These are phyloP conservation scores for Eristalis tenax DNA, from an alignment of 2,888 invertebrate species.

Conservation along the genomic window DNA sequence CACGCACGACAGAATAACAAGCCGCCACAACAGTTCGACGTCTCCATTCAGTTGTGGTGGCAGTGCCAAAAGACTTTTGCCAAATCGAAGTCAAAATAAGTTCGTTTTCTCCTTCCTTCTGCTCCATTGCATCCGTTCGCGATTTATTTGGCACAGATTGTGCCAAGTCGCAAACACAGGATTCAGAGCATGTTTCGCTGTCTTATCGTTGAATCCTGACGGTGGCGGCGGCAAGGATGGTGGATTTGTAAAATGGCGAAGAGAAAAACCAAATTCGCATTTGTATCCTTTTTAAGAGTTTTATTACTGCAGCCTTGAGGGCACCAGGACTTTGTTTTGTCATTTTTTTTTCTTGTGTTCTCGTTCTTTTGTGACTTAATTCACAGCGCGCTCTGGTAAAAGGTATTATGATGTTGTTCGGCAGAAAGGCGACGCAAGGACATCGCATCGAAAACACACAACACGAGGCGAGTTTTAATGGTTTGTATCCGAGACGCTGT, in stretches of 20 bases:
- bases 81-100: not conserved
- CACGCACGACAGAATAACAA: not conserved
- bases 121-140: not conserved
- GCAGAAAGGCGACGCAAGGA: not conserved
- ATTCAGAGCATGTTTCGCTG: not conserved
- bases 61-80: not conserved
- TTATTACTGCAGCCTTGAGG: conserved; percentile 37
- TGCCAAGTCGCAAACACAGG: not conserved
- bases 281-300: conserved; percentile 33
- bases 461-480: not conserved
- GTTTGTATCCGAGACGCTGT: not conserved
- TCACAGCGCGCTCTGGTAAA: not conserved
- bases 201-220: not conserved
- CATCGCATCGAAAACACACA: not conserved
- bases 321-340: conserved; percentile 2
- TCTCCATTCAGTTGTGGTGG: not conserved
- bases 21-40: not conserved
- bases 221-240: not conserved
- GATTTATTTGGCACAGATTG: not conserved
- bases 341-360: not conserved
- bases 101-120: not conserved
- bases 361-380: not conserved
- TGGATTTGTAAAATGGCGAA: not conserved
- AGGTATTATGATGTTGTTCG: not conserved
- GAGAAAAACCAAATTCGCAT: conserved; percentile 10